phyloP scores from a whole-genome alignment of 2,797 vertebrate species.

The Amblyopsis hoosieri region DNA sequence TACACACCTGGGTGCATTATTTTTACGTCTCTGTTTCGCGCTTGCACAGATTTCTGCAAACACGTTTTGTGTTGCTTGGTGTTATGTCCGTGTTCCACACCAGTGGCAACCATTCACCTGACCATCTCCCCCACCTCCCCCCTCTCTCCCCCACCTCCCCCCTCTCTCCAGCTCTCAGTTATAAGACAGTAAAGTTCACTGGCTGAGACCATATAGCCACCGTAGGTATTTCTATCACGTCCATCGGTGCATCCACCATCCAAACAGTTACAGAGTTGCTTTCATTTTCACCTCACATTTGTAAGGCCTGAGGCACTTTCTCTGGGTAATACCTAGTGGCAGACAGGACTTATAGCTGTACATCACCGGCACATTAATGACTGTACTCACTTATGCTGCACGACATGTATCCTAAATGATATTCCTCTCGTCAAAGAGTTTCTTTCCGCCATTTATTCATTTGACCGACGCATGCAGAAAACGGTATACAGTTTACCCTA shows the following conservation, averaged over 20 bases:
- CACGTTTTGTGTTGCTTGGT: slow-evolving; percentile 5
- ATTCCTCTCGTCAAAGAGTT: slow-evolving; percentile 63
- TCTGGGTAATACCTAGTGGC: slow-evolving; percentile 65
- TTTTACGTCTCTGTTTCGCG: not conserved
- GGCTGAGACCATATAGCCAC: slow-evolving; percentile 52
- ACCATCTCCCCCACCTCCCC: slow-evolving; percentile 53
- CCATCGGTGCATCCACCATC: slow-evolving; percentile 61
- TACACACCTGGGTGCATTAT: not conserved
- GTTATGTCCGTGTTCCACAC: slow-evolving; percentile 53
- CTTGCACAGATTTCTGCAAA: not conserved
- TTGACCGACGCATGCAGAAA: slow-evolving; percentile 43
- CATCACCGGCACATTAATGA: slow-evolving; percentile 66
- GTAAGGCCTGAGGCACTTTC: slow-evolving; percentile 66
- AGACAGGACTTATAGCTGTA: slow-evolving; percentile 61
- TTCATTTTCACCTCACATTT: slow-evolving; percentile 72
- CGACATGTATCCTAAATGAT: slow-evolving; percentile 55
- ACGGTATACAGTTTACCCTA: not conserved
- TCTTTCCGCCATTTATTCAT: slow-evolving; percentile 65
- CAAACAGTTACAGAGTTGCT: slow-evolving; percentile 67
- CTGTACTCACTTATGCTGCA: slow-evolving; percentile 62
- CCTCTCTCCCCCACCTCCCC: slow-evolving; percentile 21
- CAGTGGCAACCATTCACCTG: slow-evolving; percentile 54
- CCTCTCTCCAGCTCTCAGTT: slow-evolving; percentile 28
- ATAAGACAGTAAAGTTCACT: slow-evolving; percentile 39
- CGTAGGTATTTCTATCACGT: slow-evolving; percentile 69